Evolutionary conservation across 1,140 invertebrate genomes (phyloP).

Genomic region (Brachionus rubens): DNA sequence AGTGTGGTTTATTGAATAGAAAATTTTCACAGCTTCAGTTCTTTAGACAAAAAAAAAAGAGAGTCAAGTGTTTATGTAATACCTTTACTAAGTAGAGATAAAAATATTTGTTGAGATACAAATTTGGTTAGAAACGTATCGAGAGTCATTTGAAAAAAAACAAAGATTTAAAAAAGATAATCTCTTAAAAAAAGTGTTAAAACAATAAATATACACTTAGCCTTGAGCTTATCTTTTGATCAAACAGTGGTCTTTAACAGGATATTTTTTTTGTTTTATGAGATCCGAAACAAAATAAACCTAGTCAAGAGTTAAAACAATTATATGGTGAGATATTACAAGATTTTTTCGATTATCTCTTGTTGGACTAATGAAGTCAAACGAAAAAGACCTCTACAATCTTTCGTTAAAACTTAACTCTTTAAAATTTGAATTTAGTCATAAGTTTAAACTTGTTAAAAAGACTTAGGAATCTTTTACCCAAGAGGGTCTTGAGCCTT

Average conservation of each 20-base stretch:
- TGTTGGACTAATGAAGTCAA: too few relatives aligned
- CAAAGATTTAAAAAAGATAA: background rate
- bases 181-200: slow-evolving; percentile 3
- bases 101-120: slow-evolving; percentile 33
- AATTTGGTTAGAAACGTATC: slow-evolving; percentile 19
- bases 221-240: slow-evolving; percentile 6
- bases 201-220: slow-evolving; percentile 23
- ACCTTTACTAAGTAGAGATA: slow-evolving; percentile 17
- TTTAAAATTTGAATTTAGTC: too few relatives aligned
- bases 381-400: too few relatives aligned
- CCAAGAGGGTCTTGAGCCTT: too few relatives aligned
- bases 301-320: too few relatives aligned
- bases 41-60: slow-evolving; percentile 2
- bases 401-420: too few relatives aligned
- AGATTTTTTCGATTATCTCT: too few relatives aligned
- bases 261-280: background rate
- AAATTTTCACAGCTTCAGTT: slow-evolving; percentile 42
- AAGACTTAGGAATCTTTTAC: too few relatives aligned
- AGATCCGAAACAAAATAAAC: background rate
- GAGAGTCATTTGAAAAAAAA: background rate
- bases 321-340: too few relatives aligned
- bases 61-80: slow-evolving; percentile 37
- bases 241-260: slow-evolving; percentile 23
- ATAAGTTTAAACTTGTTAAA: too few relatives aligned
- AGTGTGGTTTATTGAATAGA: slow-evolving; percentile 40